These are phyloP conservation scores for Canis aureus DNA, from an alignment of 2,113 vertebrate species.

Conservation along the genomic window DNA sequence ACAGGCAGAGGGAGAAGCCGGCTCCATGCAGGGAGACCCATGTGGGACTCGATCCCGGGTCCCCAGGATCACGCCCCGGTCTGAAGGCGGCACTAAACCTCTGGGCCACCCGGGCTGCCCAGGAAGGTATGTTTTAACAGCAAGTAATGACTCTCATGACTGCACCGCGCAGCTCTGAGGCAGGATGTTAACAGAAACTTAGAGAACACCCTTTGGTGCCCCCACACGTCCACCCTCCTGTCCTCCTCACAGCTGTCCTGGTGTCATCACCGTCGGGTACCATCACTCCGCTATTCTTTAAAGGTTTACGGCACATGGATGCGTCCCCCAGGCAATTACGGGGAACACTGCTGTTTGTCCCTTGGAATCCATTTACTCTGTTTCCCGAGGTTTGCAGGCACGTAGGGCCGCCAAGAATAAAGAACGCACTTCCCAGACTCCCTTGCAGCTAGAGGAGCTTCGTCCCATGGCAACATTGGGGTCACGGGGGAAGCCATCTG, in stretches of 20 bases:
- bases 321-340: background rate
- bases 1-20: too few species aligned
- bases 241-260: background rate
- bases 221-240: background rate
- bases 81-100: too few species aligned
- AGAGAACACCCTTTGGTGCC: background rate
- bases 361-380: background rate
- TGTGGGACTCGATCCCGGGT: too few species aligned
- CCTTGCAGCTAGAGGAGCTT: background rate
- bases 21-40: too few species aligned
- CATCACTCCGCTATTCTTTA: background rate
- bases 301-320: background rate
- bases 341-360: background rate
- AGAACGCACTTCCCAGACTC: background rate
- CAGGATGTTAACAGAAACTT: background rate
- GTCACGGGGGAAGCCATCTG: background rate
- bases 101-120: too few species aligned
- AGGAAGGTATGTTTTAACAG: background rate
- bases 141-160: background rate
- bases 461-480: background rate
- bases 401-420: background rate
- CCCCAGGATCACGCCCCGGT: too few species aligned
- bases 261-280: background rate
- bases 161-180: background rate
- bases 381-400: background rate